Evolutionary conservation across 2,113 vertebrate genomes (phyloP), one percentile per base, ranked within the genome.

Genomic region (Perca flavescens): DNA sequence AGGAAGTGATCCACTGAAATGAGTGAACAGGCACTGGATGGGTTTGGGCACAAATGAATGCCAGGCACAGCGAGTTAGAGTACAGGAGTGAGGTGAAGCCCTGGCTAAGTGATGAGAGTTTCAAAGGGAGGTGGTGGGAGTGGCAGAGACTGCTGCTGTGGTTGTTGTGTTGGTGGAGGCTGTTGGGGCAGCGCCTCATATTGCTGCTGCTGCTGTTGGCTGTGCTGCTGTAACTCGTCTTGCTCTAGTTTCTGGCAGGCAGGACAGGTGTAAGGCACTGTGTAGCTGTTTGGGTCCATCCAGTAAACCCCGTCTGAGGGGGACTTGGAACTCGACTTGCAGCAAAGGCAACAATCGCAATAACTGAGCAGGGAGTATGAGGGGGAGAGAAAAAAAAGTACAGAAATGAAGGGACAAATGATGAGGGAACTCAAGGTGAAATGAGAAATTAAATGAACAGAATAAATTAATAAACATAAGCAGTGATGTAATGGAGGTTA

Each of bases 181-280:
- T 73, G 79, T 28, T 80, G 84, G 15, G 81, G 64, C 69, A 68
- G 25, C 0, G 67, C 28, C n/a, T 85, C 73, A 40, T 64, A n/a
- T 21, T 77, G 80, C 50, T 66, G 68, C 25, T 77, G 60, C 5
- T 60, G 81, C 1, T 53, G 43, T 0, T 60, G 47, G 68, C 63
- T 53, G 43, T 80, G 88, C 61, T 46, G 80, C 80, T 78, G 85
- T 34, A 86, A 79, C 80, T 91, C 78, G 0, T 90, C 86, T 8
- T 86, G 86, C 82, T 91, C 89, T 85, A 91, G 85, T 81, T 85
- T 87, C 89, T 92, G 92, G 85, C 94, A 95, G 83, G 89, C 88
- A 13, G 93, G 93, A 19, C 93, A 95, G 50, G 87, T 91, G 84
- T 94, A 94, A 65, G 88, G 81, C 84, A 89, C 71, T 1, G 84